Percentiles rank a stretch among this genome's conserved stretches.
Evolutionary conservation across 2,888 invertebrate genomes (phyloP).

Genomic region (Carpatolechia fugitivella): DNA sequence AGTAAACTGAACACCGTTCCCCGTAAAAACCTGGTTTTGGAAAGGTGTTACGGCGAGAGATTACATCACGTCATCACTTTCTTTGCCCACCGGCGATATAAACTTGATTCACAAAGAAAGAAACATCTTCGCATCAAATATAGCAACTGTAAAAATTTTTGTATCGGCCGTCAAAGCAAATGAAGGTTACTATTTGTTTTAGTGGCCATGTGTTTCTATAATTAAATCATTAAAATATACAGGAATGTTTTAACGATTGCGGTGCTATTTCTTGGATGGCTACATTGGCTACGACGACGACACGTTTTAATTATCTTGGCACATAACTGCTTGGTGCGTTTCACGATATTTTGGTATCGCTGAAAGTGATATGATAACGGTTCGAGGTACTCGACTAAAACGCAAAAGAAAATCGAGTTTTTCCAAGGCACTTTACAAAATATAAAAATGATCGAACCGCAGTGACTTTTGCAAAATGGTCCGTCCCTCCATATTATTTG

Average conservation of each 20-base stretch:
- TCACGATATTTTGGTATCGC: slow-evolving; percentile 3
- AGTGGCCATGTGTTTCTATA: neutral
- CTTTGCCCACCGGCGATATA: slow-evolving; percentile 13
- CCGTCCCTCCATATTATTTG: too few relatives aligned
- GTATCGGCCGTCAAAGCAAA: neutral
- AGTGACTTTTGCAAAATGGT: too few relatives aligned
- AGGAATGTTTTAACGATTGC: neutral
- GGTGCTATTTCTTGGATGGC: neutral
- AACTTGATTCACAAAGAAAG: slow-evolving; percentile 12
- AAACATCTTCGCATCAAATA: neutral
- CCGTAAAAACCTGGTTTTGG: neutral
- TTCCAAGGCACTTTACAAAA: too few relatives aligned
- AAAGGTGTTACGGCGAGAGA: neutral
- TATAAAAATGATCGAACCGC: too few relatives aligned
- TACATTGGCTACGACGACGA: too few relatives aligned
- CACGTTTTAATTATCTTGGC: slow-evolving; percentile 12
- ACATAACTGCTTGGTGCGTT: slow-evolving; percentile 1
- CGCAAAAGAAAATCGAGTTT: neutral
- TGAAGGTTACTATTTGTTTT: neutral
- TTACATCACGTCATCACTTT: slow-evolving; percentile 13
- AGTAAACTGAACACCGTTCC: neutral
- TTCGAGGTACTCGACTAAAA: neutral
- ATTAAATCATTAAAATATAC: neutral
- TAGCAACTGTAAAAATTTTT: neutral
- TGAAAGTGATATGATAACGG: slow-evolving; percentile 6